Evolutionary conservation across 2,113 vertebrate species (phyloP), one percentile per base, ranked within the genome.

Genomic region (Ia io): DNA sequence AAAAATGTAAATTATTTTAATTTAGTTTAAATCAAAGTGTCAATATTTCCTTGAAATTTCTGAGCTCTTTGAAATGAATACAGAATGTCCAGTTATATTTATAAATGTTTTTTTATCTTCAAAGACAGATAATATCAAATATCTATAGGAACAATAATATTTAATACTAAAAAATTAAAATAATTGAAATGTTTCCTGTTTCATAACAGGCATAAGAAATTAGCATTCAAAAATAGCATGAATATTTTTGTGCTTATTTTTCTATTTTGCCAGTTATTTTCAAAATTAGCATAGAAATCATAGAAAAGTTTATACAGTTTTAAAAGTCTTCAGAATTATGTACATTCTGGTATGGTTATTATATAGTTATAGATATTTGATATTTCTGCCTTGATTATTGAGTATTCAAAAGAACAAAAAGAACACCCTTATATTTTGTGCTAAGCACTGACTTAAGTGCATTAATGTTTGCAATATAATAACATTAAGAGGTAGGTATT

Each of bases 141-240:
- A 67, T 10, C 71, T 84, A 17, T 79, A 90, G 51, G 30, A 87
- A 86, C 30, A 86, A 6, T 71, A 90, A 77, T 92, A 85, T 65
- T 88, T 92, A 88, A 56, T 80, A 65, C 13, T 51, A 47, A 65
- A 67, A 89, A 96, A 76, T 84, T 67, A 89, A 93, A 90, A 84
- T 84, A 80, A 44, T 83, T 88, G 61, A 56, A 93, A 70, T 96
- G 69, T 51, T 92, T 80, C 30, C 83, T 88, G 53, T 82, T 87
- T 80, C 35, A 73, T 76, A 87, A 80, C 8, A 90, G 44, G 16
- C 63, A 73, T 96, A 80, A 77, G 61, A 93, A 85, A 47, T 56
- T 84, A 90, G 51, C 56, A 84, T 84, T 80, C 47, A 91, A 30
- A 93, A 77, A 6, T 40, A 78, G 30, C 16, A 63, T 76, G 47